Evolutionary conservation across 1,140 invertebrate species (phyloP).

Genomic region (Aporrectodea caliginosa): DNA sequence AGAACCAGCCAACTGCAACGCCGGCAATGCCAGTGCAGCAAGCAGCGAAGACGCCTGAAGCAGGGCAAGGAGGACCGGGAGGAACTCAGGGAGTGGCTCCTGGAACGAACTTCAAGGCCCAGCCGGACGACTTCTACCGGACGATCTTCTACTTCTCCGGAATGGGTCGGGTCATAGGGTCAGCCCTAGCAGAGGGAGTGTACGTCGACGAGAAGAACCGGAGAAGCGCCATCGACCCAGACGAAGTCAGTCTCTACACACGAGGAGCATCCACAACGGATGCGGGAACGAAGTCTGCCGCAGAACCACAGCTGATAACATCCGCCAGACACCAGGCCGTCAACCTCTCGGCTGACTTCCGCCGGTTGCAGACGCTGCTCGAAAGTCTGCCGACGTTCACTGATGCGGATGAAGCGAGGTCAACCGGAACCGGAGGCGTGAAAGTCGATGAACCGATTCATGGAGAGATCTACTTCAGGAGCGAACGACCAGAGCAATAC

Average conservation of each 20-base stretch:
- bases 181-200: constrained; percentile 4
- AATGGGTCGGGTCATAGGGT: constrained; percentile 22
- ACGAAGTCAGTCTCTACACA: constrained; percentile 2
- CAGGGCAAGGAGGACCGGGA: not conserved
- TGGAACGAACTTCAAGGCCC: not conserved
- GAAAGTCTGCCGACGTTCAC: constrained; percentile 18
- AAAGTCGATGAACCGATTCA: not conserved
- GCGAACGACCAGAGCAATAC: not conserved
- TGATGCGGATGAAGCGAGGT: not conserved
- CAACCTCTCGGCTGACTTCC: constrained; percentile 10
- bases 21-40: not conserved
- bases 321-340: constrained; percentile 10
- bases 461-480: not conserved
- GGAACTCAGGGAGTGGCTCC: not conserved
- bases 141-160: constrained; percentile 29
- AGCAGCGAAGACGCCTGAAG: not conserved
- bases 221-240: not conserved
- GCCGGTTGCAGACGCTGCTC: constrained; percentile 19
- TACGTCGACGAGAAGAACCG: constrained; percentile 20
- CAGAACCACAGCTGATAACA: not conserved
- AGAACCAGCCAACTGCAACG: not conserved
- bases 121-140: constrained; percentile 21
- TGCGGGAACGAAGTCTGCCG: not conserved
- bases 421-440: not conserved
- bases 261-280: not conserved